Evolutionary conservation across 53 echinoderm and acorn worm genomes (phyloP).

Genomic region (Echinometra lucunter): DNA sequence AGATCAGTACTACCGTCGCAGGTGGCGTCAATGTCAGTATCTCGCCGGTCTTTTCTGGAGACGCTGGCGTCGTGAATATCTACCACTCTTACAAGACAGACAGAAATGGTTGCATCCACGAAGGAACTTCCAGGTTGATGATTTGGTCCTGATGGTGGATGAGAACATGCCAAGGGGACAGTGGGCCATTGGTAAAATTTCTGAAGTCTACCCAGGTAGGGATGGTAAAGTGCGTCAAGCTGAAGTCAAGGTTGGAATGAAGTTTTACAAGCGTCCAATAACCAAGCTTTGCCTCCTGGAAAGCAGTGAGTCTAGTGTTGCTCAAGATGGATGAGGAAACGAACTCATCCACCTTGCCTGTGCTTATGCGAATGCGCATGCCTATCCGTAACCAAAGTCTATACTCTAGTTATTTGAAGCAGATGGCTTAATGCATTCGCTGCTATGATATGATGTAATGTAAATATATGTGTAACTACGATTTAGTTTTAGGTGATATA

Average conservation of each 20-base stretch:
- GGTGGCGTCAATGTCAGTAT: conserved; percentile 75
- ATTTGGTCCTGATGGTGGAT: conserved; percentile 65
- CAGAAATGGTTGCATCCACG: conserved; percentile 70
- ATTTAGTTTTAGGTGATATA: too few relatives aligned
- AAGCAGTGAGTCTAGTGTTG: not conserved
- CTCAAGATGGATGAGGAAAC: not conserved
- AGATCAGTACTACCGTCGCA: conserved; percentile 57
- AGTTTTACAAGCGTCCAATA: conserved; percentile 64
- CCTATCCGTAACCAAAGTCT: not conserved
- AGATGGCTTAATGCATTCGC: not conserved
- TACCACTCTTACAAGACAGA: conserved; percentile 57
- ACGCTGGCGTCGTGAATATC: conserved; percentile 65
- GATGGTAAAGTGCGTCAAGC: conserved; percentile 56
- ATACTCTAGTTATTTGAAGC: not conserved
- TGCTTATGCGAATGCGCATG: not conserved
- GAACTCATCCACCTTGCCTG: not conserved
- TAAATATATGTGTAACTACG: not conserved
- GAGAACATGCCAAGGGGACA: conserved; percentile 49
- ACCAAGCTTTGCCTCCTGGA: conserved; percentile 57
- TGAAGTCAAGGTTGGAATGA: conserved; percentile 60
- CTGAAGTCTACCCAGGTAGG: conserved; percentile 47
- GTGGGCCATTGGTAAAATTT: conserved; percentile 58
- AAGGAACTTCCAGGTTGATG: conserved; percentile 65
- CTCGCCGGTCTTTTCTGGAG: conserved; percentile 69
- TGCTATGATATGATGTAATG: not conserved